Conservation (phyloP, 1,140 invertebrate species). For the Lepidurus apus region DNA sequence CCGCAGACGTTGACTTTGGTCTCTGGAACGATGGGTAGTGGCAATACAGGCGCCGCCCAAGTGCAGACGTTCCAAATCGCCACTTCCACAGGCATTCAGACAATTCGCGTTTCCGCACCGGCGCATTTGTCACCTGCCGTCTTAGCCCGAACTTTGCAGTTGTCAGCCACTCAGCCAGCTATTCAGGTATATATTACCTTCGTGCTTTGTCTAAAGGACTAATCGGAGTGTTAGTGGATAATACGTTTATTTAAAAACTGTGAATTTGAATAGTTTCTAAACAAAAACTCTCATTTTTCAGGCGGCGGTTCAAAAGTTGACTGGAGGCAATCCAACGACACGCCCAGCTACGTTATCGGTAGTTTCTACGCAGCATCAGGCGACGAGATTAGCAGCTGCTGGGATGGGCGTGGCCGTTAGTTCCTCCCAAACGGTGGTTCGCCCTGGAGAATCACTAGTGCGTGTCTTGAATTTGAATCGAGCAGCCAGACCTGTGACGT, state of each 20-base stretch:
- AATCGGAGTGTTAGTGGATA: too few species aligned
- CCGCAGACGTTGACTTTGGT: background rate
- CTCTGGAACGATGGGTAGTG: constrained; percentile 33
- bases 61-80: constrained; percentile 45
- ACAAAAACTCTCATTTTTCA: background rate
- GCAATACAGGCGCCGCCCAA: constrained; percentile 35
- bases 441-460: background rate
- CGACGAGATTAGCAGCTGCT: background rate
- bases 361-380: background rate
- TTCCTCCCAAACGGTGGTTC: background rate
- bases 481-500: background rate
- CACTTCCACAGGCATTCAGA: constrained; percentile 50
- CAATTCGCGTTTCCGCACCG: constrained; percentile 47
- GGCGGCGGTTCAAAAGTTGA: constrained; percentile 9
- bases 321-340: background rate
- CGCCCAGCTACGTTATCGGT: background rate
- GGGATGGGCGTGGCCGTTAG: background rate
- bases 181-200: constrained; percentile 25
- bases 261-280: too few species aligned
- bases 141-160: constrained; percentile 31
- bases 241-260: too few species aligned
- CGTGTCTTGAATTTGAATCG: background rate
- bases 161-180: constrained; percentile 32
- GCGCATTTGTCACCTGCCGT: constrained; percentile 31
- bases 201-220: background rate